Percentiles rank a stretch among this genome's conserved stretches.
Evolutionary conservation across 2,797 vertebrate species (phyloP).

Genomic region (Propithecus deckenii): DNA sequence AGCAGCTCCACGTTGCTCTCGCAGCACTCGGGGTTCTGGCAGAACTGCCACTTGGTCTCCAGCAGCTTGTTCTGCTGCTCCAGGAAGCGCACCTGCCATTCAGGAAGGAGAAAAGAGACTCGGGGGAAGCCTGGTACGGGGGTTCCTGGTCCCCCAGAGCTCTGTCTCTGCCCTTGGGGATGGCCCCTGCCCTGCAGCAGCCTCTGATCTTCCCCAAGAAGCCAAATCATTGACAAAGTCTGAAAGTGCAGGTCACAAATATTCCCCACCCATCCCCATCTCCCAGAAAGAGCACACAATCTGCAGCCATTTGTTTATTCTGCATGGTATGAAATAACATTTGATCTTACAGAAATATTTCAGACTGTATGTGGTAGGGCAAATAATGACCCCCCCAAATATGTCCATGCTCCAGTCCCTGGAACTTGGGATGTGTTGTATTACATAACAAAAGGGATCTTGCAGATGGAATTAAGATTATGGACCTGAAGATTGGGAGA

Average conservation of each 20-base stretch:
- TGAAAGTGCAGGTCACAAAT: neutral
- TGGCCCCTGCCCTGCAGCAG: neutral
- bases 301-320: neutral
- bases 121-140: fast-evolving
- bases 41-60: constrained; percentile 78
- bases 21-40: constrained; percentile 59
- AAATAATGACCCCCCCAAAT: neutral
- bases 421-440: neutral
- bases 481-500: neutral
- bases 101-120: neutral
- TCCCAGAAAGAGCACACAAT: neutral
- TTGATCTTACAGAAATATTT: neutral
- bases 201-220: neutral
- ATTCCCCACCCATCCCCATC: neutral
- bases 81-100: constrained; percentile 69
- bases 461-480: neutral
- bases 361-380: neutral
- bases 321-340: neutral
- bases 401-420: neutral
- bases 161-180: neutral
- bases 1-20: constrained; percentile 89
- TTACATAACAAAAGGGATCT: neutral
- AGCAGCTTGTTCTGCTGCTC: constrained; percentile 81
- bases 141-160: neutral
- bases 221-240: neutral